Percentiles rank a stretch among this genome's conserved stretches.
These are phyloP conservation scores for Panopea generosa DNA, from an alignment of 2,888 invertebrate genomes.

Conservation along the genomic window DNA sequence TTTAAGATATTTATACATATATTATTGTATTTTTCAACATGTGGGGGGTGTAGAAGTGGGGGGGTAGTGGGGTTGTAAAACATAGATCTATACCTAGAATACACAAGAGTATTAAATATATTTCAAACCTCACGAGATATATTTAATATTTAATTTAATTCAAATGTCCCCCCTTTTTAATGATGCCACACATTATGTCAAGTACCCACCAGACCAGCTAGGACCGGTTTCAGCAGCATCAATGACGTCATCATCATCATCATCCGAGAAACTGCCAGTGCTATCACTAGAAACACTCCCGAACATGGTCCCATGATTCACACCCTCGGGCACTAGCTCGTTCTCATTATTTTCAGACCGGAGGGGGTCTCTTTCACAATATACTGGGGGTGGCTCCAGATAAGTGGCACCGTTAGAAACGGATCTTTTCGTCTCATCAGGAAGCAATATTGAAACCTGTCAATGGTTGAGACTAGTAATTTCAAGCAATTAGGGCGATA, in stretches of 20 bases:
- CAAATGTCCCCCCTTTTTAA: too few relatives aligned
- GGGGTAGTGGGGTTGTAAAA: too few relatives aligned
- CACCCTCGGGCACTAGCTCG: constrained; percentile 26
- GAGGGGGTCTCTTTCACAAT: constrained; percentile 37
- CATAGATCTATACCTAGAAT: too few relatives aligned
- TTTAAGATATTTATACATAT: too few relatives aligned
- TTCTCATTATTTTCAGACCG: constrained; percentile 9
- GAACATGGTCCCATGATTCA: background rate
- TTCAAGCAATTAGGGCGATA: constrained; percentile 21
- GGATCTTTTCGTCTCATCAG: constrained; percentile 20
- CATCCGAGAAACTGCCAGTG: constrained; percentile 41
- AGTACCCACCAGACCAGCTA: constrained; percentile 59
- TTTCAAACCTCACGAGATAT: too few relatives aligned
- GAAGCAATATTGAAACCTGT: constrained; percentile 47
- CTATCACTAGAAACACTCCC: constrained; percentile 38
- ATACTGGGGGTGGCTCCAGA: constrained; percentile 29
- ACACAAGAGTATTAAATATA: too few relatives aligned
- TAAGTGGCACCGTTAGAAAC: constrained; percentile 23
- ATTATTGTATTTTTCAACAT: too few relatives aligned
- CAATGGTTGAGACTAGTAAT: constrained; percentile 42
- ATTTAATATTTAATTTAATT: too few relatives aligned
- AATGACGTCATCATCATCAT: constrained; percentile 13
- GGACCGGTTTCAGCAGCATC: constrained; percentile 27
- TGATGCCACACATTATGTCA: too few relatives aligned
- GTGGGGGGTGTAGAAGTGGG: too few relatives aligned